Evolutionary conservation across 2,113 vertebrate genomes (phyloP), one percentile per base, ranked within the genome.

Genomic region (Anguilla rostrata): DNA sequence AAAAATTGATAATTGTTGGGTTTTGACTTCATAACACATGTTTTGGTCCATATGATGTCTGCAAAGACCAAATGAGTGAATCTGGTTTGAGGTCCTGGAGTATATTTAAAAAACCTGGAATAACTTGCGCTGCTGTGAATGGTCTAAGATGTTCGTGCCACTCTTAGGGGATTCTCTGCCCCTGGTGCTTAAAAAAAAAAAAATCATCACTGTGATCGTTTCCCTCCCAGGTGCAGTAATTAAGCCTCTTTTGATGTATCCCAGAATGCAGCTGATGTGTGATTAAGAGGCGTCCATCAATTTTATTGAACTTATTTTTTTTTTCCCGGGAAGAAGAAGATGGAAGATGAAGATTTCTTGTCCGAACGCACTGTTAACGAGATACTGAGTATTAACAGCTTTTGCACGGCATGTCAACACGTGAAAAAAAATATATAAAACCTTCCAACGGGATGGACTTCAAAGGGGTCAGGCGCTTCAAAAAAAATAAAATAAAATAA

Each of bases 341-440:
- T 8, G 16, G 80, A 3, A 34, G 71, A 49, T 20, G 39, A 29
- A n/a, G 78, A 80, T n/a, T 20, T 20, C 83, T 34, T 75, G 85
- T 87, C 78, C 86, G 84, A 81, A 88, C 43, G 71, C 39, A 87
- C 26, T 84, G 46, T 84, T 87, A 71, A 92, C 56, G 82, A 90
- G 41, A 89, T 87, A 81, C 87, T 89, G 89, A 90, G 89, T 86
- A 88, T 88, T 84, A 90, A 88, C 5, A 15, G 11, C 81, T 91
- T 91, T 89, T 75, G 86, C 86, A 87, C 78, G 88, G 82, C 83
- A 87, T 87, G 85, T 90, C 87, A 84, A 92, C 88, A 91, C 34
- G 34, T 88, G 82, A 90, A 82, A 83, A n/a, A n/a, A 83, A 86
- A 88, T 90, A 84, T 91, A 83, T 81, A 84, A 78, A 86, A 87